phyloP scores from a whole-genome alignment of 1,140 invertebrate genomes.

The Dinothrombium tinctorium region DNA sequence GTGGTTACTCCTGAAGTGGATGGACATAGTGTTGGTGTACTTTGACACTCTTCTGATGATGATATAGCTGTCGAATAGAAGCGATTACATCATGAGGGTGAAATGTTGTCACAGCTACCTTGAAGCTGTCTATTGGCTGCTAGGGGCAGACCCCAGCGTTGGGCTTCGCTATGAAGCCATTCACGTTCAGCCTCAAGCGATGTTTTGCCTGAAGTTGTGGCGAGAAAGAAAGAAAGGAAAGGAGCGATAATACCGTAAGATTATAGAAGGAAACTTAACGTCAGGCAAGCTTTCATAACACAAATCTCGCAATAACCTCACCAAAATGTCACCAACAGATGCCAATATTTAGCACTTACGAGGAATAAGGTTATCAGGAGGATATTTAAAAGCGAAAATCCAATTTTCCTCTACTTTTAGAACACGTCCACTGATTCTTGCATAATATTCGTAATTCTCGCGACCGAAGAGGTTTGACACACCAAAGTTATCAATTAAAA shows the following conservation, averaged over 20 bases:
- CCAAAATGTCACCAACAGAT: conserved; percentile 2
- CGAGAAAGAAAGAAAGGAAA: background rate
- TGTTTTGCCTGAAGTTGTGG: conserved; percentile 52
- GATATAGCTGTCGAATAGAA: conserved; percentile 26
- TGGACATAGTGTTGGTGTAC: conserved; percentile 38
- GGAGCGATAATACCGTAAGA: background rate
- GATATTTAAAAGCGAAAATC: conserved; percentile 67
- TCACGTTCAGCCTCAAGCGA: conserved; percentile 60
- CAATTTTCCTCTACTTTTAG: conserved; percentile 75
- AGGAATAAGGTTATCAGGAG: conserved; percentile 47
- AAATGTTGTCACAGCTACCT: too few species aligned
- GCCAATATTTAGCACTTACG: conserved; percentile 30
- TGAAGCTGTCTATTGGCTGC: background rate
- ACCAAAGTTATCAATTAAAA: conserved; percentile 88
- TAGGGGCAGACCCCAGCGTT: conserved; percentile 40
- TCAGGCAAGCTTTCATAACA: too few species aligned
- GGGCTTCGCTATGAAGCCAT: conserved; percentile 63
- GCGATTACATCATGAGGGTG: background rate
- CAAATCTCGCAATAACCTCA: background rate
- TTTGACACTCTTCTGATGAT: conserved; percentile 54
- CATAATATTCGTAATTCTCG: conserved; percentile 93
- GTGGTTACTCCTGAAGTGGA: background rate
- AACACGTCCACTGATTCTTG: conserved; percentile 70
- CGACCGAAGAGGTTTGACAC: conserved; percentile 77
- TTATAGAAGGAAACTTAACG: background rate